Conservation (phyloP, 2,797 vertebrate genomes). For the Myiothlypis chrysogaster region DNA sequence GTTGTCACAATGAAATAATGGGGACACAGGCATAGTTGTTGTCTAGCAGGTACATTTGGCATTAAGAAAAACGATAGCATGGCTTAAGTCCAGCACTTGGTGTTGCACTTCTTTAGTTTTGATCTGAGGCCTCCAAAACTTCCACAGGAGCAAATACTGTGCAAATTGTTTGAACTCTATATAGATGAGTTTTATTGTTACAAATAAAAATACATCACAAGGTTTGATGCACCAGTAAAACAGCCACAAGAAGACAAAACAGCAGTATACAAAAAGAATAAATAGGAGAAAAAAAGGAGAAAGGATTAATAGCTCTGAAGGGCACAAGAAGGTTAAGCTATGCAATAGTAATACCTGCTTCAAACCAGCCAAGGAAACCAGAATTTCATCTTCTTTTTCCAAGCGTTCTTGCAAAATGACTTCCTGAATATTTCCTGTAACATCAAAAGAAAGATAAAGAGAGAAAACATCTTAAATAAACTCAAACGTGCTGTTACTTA, state of each 20-base stretch:
- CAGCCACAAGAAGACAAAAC: not conserved
- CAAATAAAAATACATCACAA: not conserved
- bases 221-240: not conserved
- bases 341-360: constrained; percentile 85
- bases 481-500: not conserved
- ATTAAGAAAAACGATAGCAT: not conserved
- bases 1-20: not conserved
- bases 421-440: constrained; percentile 95
- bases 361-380: constrained; percentile 94
- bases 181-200: not conserved
- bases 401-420: constrained; percentile 92
- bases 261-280: not conserved
- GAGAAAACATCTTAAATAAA: not conserved
- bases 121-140: not conserved
- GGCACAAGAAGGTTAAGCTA: not conserved
- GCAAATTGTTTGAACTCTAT: not conserved
- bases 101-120: not conserved
- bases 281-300: not conserved
- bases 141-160: not conserved
- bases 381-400: constrained; percentile 94
- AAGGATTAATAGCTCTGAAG: not conserved
- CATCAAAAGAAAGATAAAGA: not conserved
- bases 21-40: not conserved
- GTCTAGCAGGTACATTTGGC: not conserved
- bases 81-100: not conserved